These are phyloP conservation scores for Oplegnathus fasciatus DNA, from an alignment of 2,113 vertebrate species.

Conservation along the genomic window DNA sequence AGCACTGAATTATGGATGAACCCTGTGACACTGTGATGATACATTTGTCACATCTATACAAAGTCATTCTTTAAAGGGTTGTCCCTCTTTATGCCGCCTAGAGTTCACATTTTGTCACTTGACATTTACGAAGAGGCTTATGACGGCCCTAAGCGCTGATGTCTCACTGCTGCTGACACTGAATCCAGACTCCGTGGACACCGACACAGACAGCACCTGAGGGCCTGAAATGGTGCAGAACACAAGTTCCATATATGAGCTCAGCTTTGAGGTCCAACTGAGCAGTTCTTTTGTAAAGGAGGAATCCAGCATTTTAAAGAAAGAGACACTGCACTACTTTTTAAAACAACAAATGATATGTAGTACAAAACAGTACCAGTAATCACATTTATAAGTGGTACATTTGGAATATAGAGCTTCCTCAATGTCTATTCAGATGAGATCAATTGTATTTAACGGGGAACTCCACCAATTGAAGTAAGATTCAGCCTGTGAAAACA, in stretches of 20 bases:
- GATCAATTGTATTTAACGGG: neutral
- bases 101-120: conserved; percentile 80
- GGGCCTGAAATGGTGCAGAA: conserved; percentile 45
- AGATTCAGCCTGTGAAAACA: neutral
- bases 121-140: conserved; percentile 77
- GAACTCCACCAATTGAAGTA: neutral
- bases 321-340: neutral
- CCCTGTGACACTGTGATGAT: conserved; percentile 74
- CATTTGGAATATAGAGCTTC: neutral
- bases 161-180: conserved; percentile 72
- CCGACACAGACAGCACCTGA: conserved; percentile 62
- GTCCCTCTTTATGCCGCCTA: conserved; percentile 73
- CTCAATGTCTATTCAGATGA: neutral
- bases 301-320: neutral
- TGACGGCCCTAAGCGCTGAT: conserved; percentile 65
- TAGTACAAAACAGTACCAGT: neutral
- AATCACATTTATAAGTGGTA: neutral
- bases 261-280: conserved; percentile 22
- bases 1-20: conserved; percentile 81
- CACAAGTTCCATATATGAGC: conserved; percentile 23
- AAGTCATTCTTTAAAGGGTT: conserved; percentile 71
- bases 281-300: conserved; percentile 4
- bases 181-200: conserved; percentile 56
- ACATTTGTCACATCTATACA: conserved; percentile 79
- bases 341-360: neutral